Conservation (phyloP, 1,140 invertebrate genomes). For the Mya arenaria region DNA sequence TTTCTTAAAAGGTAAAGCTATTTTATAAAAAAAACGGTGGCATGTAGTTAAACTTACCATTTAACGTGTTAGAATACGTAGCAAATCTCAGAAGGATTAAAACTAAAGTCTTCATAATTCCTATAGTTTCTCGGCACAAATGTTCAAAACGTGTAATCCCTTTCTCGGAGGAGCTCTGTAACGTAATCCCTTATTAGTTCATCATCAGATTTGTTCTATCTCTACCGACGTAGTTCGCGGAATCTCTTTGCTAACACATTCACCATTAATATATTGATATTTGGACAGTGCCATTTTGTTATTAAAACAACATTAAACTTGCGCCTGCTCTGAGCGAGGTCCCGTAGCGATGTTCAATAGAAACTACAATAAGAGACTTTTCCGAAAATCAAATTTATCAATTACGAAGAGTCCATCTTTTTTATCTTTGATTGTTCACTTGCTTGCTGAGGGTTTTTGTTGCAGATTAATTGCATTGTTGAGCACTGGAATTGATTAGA, state of each 20-base stretch:
- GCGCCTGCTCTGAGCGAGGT: not conserved
- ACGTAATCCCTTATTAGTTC: too few relatives aligned
- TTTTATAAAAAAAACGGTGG: too few relatives aligned
- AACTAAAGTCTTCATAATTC: not conserved
- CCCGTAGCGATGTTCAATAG: conserved; percentile 17
- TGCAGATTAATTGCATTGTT: not conserved
- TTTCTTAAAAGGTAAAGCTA: too few relatives aligned
- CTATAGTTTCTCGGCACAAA: not conserved
- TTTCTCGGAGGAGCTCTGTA: too few relatives aligned
- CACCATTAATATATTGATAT: conserved; percentile 47
- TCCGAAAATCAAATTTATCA: conserved; percentile 46
- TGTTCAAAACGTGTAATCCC: too few relatives aligned
- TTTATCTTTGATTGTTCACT: conserved; percentile 29
- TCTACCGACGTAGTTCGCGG: too few relatives aligned
- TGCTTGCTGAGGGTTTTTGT: not conserved
- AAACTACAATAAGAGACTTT: conserved; percentile 21
- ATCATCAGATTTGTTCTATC: too few relatives aligned
- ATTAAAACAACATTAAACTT: conserved; percentile 49
- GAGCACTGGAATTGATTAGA: too few relatives aligned
- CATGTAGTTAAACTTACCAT: too few relatives aligned
- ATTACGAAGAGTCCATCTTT: conserved; percentile 8
- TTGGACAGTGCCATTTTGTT: conserved; percentile 32
- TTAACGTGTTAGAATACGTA: too few relatives aligned
- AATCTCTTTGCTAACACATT: too few relatives aligned
- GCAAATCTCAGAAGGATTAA: not conserved